phyloP scores from a whole-genome alignment of 2,797 vertebrate species.

The Bufotes viridis region DNA sequence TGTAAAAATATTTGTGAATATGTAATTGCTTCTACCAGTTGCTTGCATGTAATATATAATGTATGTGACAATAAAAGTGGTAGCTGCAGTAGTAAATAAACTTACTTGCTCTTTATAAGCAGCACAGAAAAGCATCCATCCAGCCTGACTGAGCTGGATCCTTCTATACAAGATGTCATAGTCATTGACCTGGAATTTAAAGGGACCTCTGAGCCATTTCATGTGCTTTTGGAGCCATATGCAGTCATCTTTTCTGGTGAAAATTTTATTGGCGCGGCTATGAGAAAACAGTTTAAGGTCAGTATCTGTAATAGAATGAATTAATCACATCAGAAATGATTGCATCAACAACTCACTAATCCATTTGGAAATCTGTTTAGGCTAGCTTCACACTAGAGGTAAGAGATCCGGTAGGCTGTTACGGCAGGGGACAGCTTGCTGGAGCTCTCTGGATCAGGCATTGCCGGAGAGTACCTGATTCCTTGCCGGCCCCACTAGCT shows the following conservation, averaged over 20 bases:
- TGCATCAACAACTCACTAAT: too few species aligned
- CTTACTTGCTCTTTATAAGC: neutral
- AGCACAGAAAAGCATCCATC: constrained; percentile 61
- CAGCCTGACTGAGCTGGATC: constrained; percentile 50
- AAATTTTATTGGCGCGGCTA: constrained; percentile 76
- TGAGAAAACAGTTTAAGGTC: constrained; percentile 84
- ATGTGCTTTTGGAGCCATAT: constrained; percentile 86
- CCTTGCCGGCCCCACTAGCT: too few species aligned
- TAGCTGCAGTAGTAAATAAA: neutral
- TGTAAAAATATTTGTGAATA: too few species aligned
- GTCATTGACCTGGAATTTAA: constrained; percentile 89
- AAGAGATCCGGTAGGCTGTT: too few species aligned
- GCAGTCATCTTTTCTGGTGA: constrained; percentile 86
- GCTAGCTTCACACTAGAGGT: too few species aligned
- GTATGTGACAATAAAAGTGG: neutral
- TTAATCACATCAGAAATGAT: neutral
- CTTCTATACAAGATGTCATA: constrained; percentile 73
- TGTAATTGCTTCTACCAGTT: too few species aligned
- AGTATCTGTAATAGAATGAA: constrained; percentile 14
- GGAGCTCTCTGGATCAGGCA: too few species aligned
- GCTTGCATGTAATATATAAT: neutral
- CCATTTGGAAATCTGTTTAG: too few species aligned
- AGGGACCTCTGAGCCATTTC: constrained; percentile 82
- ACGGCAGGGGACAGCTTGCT: too few species aligned
- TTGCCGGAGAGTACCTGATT: too few species aligned